phyloP scores from a whole-genome alignment of 2,888 invertebrate genomes.

The Neoaliturus tenellus region DNA sequence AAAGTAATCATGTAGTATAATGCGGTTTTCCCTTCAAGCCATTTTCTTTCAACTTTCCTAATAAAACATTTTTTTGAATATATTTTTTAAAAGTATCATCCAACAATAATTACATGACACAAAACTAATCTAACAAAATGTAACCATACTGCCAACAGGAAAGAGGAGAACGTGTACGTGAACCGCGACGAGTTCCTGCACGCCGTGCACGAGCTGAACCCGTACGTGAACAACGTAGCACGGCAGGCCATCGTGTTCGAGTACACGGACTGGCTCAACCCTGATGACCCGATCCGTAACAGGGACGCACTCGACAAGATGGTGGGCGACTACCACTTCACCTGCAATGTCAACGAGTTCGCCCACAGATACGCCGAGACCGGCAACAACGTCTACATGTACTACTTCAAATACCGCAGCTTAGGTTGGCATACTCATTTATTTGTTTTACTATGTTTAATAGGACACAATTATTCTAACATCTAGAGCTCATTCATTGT shows the following conservation, averaged over 20 bases:
- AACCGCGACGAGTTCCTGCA: constrained; percentile 86
- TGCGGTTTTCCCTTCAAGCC: no score
- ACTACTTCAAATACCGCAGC: constrained; percentile 89
- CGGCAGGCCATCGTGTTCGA: constrained; percentile 94
- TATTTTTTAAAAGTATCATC: no score
- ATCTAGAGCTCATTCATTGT: no score
- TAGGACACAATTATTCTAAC: no score
- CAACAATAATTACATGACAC: no score
- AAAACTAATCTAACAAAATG: no score
- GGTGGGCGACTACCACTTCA: constrained; percentile 96
- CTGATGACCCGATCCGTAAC: constrained; percentile 89
- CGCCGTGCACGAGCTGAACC: constrained; percentile 88
- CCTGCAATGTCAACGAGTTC: constrained; percentile 96
- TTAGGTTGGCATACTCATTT: neutral
- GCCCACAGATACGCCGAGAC: constrained; percentile 90
- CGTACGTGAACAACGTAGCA: constrained; percentile 87
- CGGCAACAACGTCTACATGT: constrained; percentile 93
- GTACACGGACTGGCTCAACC: constrained; percentile 94
- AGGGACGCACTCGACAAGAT: constrained; percentile 92
- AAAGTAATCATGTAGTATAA: no score
- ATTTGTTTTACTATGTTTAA: no score
- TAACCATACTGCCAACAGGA: no score
- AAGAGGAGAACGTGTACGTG: constrained; percentile 90
- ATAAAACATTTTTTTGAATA: no score
- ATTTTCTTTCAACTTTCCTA: no score